Evolutionary conservation across 2,888 invertebrate genomes (phyloP), one percentile per base, ranked within the genome.

Genomic region (Drosophila mercatorum): DNA sequence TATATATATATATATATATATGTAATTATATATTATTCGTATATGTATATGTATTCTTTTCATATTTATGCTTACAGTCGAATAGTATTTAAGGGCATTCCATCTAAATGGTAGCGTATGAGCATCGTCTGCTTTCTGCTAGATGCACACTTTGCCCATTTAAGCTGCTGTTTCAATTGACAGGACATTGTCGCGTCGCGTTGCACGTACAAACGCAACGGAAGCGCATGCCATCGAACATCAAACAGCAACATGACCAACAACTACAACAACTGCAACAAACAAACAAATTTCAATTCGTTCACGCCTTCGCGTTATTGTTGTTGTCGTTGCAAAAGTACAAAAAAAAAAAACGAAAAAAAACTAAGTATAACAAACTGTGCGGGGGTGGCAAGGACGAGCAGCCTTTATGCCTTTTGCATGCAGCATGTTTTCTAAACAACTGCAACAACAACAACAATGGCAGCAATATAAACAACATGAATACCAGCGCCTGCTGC

Each of bases 281-380:
- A 61, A 89, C 91, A 89, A 90, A 86, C 90, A 82, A 86, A 84
- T 89, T 91, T 85, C 89, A 91, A 91, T 91, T 91, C 83, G 80
- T 82, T 84, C 56, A 78, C 80, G 74, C 72, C 70, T 65, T 67
- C 46, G 47, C 58, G 68, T 57, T 44, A 40, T 66, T 69, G 58
- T 49, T 52, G 43, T 44, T 70, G 68, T 26, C 44, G 44, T 34
- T 69, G 49, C 40, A 47, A 28, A 31, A 47, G 44, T 49, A 17
- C 17, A 65, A 74, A 81, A 72, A 68, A 72, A 68, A 68, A 10
- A 34, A 49, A 34, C 6, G 31, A 51, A 31, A 51, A 49, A 51
- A 31, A 51, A 34, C 62, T 57, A 77, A 65, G 64, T 60, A 67
- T 47, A 79, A 73, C 60, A 74, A 71, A 72, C 66, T 70, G 59